Percentiles rank a stretch among this genome's conserved stretches.
phyloP scores from a whole-genome alignment of 1,140 invertebrate species.

The Drosophila neocordata region DNA sequence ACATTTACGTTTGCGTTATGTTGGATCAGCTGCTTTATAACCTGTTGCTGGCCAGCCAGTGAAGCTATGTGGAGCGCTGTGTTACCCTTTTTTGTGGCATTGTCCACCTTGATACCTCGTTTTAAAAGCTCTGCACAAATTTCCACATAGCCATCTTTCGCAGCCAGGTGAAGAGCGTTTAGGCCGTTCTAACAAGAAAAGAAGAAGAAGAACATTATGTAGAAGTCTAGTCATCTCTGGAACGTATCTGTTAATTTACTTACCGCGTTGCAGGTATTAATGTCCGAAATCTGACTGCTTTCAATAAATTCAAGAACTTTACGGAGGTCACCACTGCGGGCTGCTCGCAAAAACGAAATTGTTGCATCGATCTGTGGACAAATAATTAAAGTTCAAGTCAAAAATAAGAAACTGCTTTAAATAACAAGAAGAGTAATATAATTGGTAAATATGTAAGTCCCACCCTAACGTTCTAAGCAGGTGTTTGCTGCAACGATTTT shows the following conservation, averaged over 20 bases:
- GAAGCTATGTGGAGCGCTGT: constrained; percentile 99
- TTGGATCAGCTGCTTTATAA: constrained; percentile 94
- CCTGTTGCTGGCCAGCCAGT: constrained; percentile 97
- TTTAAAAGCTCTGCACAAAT: constrained; percentile 96
- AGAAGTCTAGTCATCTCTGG: too few relatives aligned
- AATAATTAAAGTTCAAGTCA: neutral
- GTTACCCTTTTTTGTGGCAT: constrained; percentile 99
- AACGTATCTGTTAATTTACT: constrained; percentile 84
- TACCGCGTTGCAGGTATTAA: constrained; percentile 99
- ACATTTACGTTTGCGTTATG: constrained; percentile 97
- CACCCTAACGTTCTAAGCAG: too few relatives aligned
- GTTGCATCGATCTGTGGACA: constrained; percentile 89
- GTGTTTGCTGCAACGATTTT: too few relatives aligned
- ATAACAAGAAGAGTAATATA: too few relatives aligned
- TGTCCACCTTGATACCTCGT: constrained; percentile 96
- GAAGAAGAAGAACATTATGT: constrained; percentile 6
- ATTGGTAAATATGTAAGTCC: too few relatives aligned
- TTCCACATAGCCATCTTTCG: constrained; percentile 98
- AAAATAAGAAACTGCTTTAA: too few relatives aligned
- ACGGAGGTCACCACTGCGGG: constrained; percentile 97
- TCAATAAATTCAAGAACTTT: constrained; percentile 97
- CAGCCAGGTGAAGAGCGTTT: constrained; percentile 98
- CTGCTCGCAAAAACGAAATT: constrained; percentile 95
- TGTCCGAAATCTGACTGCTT: constrained; percentile 93
- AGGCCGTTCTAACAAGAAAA: constrained; percentile 92